Percentiles rank a stretch among this genome's conserved stretches.
Evolutionary conservation across 2,888 invertebrate species (phyloP).

Genomic region (Vesta saturnalis): DNA sequence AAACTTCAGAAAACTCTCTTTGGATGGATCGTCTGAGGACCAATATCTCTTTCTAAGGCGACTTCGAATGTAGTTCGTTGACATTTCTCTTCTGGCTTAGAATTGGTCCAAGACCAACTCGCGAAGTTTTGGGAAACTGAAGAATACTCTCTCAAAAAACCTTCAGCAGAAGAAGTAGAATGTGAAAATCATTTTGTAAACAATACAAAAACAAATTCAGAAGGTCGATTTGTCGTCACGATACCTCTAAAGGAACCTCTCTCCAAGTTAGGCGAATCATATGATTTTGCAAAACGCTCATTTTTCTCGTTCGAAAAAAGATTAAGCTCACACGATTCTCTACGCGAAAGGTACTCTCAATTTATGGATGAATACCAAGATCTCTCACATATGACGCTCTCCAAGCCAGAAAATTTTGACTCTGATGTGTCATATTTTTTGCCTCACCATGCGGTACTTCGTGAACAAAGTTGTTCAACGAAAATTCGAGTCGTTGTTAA

Average conservation of each 20-base stretch:
- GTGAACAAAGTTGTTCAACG: slow-evolving; percentile 28
- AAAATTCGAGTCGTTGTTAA: slow-evolving; percentile 17
- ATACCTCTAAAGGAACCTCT: slow-evolving; percentile 42
- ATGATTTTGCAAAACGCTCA: slow-evolving; percentile 36
- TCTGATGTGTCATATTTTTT: no score
- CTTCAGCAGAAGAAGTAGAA: slow-evolving; percentile 32
- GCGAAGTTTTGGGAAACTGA: slow-evolving; percentile 48
- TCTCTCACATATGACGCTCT: slow-evolving; percentile 16
- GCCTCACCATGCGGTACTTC: slow-evolving; percentile 54
- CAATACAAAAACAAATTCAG: slow-evolving; percentile 35
- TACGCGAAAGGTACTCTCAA: slow-evolving; percentile 28
- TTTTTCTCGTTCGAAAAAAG: slow-evolving; percentile 40
- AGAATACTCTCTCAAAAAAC: slow-evolving; percentile 27
- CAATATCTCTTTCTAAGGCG: neutral
- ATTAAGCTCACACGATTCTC: slow-evolving; percentile 31
- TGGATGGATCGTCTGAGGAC: slow-evolving; percentile 23
- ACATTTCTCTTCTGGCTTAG: neutral
- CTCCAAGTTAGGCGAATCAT: slow-evolving; percentile 38
- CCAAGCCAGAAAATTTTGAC: neutral
- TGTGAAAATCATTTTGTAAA: slow-evolving; percentile 44
- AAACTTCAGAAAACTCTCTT: slow-evolving; percentile 27
- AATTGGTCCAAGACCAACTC: slow-evolving; percentile 18
- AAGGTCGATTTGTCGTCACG: slow-evolving; percentile 45
- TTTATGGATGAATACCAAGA: slow-evolving; percentile 23
- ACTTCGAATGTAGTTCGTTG: neutral